A percentile compares a stretch with the other conserved stretches of the same genome.
Conservation (phyloP, 2,888 invertebrate genomes). For the Diabrotica balteata region DNA sequence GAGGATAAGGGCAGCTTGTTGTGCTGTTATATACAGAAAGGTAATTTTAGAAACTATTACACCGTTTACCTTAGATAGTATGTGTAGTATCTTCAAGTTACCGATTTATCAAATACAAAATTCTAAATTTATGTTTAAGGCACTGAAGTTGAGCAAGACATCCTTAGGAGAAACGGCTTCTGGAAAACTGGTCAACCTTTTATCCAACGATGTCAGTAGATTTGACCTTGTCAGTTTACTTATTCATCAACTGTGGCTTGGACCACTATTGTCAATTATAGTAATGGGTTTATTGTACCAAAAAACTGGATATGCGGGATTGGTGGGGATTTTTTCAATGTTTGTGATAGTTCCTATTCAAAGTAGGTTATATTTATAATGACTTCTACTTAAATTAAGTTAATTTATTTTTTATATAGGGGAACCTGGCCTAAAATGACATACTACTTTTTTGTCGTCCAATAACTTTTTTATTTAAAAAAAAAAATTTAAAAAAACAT, state of each 20-base stretch:
- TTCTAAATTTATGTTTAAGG: conserved; percentile 50
- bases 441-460: too few relatives aligned
- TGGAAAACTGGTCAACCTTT: conserved; percentile 82
- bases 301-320: conserved; percentile 63
- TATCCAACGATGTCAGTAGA: conserved; percentile 84
- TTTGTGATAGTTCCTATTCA: conserved; percentile 62
- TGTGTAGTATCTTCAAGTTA: too few relatives aligned
- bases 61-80: too few relatives aligned
- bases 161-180: conserved; percentile 82
- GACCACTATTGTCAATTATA: conserved; percentile 75
- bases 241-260: conserved; percentile 77
- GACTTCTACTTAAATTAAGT: too few relatives aligned
- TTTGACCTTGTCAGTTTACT: conserved; percentile 76
- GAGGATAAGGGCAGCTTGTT: conserved; percentile 79
- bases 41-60: too few relatives aligned
- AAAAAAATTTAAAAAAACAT: too few relatives aligned
- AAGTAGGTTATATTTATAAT: conserved; percentile 50
- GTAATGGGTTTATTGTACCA: conserved; percentile 67
- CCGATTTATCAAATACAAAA: too few relatives aligned
- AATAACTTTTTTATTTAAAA: too few relatives aligned
- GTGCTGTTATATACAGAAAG: conserved; percentile 84
- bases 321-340: conserved; percentile 69
- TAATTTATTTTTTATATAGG: too few relatives aligned
- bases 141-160: conserved; percentile 69
- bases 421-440: too few relatives aligned